Base-by-base conservation (phyloP, 1,140 invertebrate genomes). In the Drosophila obscura region DNA sequence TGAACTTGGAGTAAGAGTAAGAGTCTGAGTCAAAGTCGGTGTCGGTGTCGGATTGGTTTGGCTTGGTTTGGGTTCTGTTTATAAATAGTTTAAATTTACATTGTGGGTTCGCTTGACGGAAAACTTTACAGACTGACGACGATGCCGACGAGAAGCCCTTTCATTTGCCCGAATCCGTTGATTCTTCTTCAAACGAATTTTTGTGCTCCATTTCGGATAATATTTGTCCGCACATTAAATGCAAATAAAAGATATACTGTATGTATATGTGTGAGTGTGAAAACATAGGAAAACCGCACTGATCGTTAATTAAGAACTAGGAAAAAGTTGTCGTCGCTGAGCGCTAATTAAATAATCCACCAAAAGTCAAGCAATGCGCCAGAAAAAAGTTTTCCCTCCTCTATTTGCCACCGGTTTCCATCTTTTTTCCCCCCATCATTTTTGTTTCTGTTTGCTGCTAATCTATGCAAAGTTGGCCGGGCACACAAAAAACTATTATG, bases 401-500 rank as follows among this genome's bases (percentile, higher is more conserved):
- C 43, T 41, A n/a, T 35, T 52, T 49, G 19, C 15, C 26, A 26
- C 50, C 43, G 39, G 11, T 57, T 39, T 51, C 35, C 22, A 15
- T 44, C 41, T 16, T 49, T 39, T 6, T 43, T 31, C 1, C 22
- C 22, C 22, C 31, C 35, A 3, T 13, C 35, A 11, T 75, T 77
- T 80, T 55, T 45, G 8, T 39, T 55, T 44, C 60, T 35, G 46
- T 31, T 66, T 68, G 24, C 50, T 59, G 53, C 67, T 84, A 83
- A 77, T 72, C 63, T 75, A 73, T 62, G 80, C 55, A 83, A 77
- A 84, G 73, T 84, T 77, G 56, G 48, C 58, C 41, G 63, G 43
- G 26, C 61, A 63, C 26, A 31, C 46, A 31, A 11, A 65, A 77
- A 73, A 84, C 62, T 80, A 79, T 77, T 85, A 73, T 77, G 67